These are phyloP conservation scores for Zaprionus lineosus DNA, from an alignment of 2,888 invertebrate genomes.

Conservation along the genomic window DNA sequence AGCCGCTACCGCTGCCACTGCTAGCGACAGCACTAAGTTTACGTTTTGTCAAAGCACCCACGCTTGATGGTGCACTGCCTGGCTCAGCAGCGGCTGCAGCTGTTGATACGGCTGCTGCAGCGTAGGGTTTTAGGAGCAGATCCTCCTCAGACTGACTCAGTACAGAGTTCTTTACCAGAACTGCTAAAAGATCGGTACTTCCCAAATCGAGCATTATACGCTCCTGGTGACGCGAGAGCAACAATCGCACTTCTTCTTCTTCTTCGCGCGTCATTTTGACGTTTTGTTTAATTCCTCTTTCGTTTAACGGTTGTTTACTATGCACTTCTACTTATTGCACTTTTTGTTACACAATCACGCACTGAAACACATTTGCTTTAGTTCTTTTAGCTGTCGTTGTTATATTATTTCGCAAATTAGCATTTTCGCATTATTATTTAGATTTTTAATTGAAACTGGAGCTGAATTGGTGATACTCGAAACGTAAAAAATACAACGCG, in stretches of 20 bases:
- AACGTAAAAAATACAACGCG: conserved; percentile 53
- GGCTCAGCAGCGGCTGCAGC: conserved; percentile 24
- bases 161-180: conserved; percentile 87
- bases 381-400: conserved; percentile 33
- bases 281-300: conserved; percentile 15
- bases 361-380: conserved; percentile 5
- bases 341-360: conserved; percentile 8
- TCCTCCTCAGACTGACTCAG: conserved; percentile 86
- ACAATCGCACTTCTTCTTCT: conserved; percentile 85
- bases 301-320: conserved; percentile 24
- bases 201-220: conserved; percentile 86
- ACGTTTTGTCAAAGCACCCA: conserved; percentile 70
- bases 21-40: conserved; percentile 78
- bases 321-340: conserved; percentile 41
- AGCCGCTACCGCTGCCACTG: conserved; percentile 55
- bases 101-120: conserved; percentile 37
- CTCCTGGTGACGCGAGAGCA: conserved; percentile 86
- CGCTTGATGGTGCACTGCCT: conserved; percentile 73
- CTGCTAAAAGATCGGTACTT: conserved; percentile 86
- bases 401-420: conserved; percentile 1
- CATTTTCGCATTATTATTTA: conserved; percentile 35
- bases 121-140: conserved; percentile 79
- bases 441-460: conserved; percentile 22
- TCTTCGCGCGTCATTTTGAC: conserved; percentile 81
- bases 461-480: conserved; percentile 33